phyloP scores from a whole-genome alignment of 2,113 vertebrate genomes.

The Salvelinus alpinus region DNA sequence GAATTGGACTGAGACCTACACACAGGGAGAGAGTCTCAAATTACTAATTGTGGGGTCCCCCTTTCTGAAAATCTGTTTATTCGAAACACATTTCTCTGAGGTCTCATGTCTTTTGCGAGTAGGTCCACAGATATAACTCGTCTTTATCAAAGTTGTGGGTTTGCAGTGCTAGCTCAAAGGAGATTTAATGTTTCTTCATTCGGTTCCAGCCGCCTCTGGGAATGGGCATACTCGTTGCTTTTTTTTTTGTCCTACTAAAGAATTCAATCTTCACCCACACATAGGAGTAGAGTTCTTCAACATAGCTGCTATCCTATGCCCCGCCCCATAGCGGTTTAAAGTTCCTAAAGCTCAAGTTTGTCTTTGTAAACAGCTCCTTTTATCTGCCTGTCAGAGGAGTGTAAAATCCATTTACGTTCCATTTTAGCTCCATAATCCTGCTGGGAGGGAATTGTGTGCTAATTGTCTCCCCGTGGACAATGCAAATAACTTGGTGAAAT shows the following conservation, averaged over 20 bases:
- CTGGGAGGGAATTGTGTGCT: conserved; percentile 60
- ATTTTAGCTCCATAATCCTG: conserved; percentile 70
- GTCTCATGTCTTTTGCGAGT: conserved; percentile 26
- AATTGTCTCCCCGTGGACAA: conserved; percentile 70
- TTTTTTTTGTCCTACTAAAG: not conserved
- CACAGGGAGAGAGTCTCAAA: conserved; percentile 64
- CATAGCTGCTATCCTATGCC: conserved; percentile 7
- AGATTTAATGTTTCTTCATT: conserved; percentile 15
- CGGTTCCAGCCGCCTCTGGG: not conserved
- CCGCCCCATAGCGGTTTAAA: conserved; percentile 7
- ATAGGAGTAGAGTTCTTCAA: not conserved
- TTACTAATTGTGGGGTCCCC: conserved; percentile 78
- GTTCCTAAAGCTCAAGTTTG: conserved; percentile 30
- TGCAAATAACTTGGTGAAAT: conserved; percentile 67
- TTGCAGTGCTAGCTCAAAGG: conserved; percentile 11
- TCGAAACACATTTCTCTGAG: conserved; percentile 68
- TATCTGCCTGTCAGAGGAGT: conserved; percentile 27
- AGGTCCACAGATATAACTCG: conserved; percentile 15
- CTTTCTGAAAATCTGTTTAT: conserved; percentile 72
- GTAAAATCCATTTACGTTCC: conserved; percentile 59
- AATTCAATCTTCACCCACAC: conserved; percentile 25
- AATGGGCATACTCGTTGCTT: not conserved
- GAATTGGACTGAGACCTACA: conserved; percentile 74
- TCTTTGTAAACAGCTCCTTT: conserved; percentile 44
- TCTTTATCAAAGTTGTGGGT: conserved; percentile 43